phyloP scores from a whole-genome alignment of 1,140 invertebrate species.

The Sipha flava region DNA sequence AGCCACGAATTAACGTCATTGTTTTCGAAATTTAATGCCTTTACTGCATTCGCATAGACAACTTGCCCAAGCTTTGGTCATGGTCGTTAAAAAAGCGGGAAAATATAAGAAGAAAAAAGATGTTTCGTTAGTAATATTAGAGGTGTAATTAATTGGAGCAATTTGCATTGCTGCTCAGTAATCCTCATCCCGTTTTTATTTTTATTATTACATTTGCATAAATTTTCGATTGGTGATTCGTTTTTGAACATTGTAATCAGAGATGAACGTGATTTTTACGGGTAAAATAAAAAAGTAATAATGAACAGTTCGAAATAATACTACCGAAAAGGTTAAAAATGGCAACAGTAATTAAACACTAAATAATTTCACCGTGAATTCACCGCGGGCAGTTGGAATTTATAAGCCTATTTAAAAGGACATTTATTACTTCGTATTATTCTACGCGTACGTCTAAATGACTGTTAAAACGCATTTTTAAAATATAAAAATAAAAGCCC shows the following conservation, averaged over 20 bases:
- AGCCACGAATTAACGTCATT: constrained; percentile 22
- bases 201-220: constrained; percentile 24
- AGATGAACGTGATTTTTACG: constrained; percentile 12
- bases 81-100: not conserved
- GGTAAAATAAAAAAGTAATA: not conserved
- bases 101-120: not conserved
- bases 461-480: too few relatives aligned
- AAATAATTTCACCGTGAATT: not conserved
- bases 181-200: not conserved
- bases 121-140: constrained; percentile 11
- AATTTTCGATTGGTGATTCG: not conserved
- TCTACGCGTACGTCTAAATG: too few relatives aligned
- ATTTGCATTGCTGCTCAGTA: not conserved
- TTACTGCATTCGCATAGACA: not conserved
- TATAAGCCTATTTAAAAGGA: not conserved
- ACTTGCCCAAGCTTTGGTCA: not conserved
- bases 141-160: constrained; percentile 31
- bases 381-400: not conserved
- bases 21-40: constrained; percentile 20
- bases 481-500: too few relatives aligned
- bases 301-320: not conserved
- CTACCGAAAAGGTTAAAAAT: not conserved
- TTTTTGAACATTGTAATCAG: not conserved
- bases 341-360: not conserved
- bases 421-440: too few relatives aligned